These are phyloP conservation scores for Drosophila auraria DNA, from an alignment of 1,140 invertebrate species.

Conservation along the genomic window DNA sequence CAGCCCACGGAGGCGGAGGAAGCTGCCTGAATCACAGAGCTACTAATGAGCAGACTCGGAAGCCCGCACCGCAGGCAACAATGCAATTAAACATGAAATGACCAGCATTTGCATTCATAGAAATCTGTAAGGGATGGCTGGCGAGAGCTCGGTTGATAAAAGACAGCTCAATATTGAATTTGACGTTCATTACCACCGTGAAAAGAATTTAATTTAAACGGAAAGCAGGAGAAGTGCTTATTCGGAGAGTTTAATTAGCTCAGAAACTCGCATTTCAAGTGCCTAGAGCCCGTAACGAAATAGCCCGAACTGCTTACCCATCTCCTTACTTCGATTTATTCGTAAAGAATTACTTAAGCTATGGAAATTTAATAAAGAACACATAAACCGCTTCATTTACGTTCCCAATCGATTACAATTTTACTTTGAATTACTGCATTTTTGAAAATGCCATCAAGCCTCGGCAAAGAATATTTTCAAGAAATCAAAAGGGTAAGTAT, in stretches of 20 bases:
- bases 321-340: background rate
- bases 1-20: slow-evolving; percentile 1
- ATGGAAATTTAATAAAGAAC: no score
- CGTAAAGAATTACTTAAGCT: no score
- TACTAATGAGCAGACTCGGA: slow-evolving; percentile 45
- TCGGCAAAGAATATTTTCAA: no score
- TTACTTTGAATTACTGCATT: no score
- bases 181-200: slow-evolving; percentile 24
- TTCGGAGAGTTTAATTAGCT: slow-evolving; percentile 9
- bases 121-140: slow-evolving; percentile 4
- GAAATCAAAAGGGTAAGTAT: no score
- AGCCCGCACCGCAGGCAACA: slow-evolving; percentile 25
- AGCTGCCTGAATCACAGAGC: slow-evolving; percentile 10
- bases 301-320: background rate
- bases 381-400: no score
- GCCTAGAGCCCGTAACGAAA: background rate
- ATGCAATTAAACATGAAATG: slow-evolving; percentile 70
- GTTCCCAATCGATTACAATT: no score
- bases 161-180: slow-evolving; percentile 42
- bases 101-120: slow-evolving; percentile 57
- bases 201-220: slow-evolving; percentile 1
- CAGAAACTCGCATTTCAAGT: background rate
- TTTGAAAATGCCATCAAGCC: no score
- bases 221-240: slow-evolving; percentile 4
- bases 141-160: slow-evolving; percentile 23